Percentiles rank a stretch among this genome's conserved stretches.
phyloP scores from a whole-genome alignment of 2,113 vertebrate genomes.

The Otis tarda region DNA sequence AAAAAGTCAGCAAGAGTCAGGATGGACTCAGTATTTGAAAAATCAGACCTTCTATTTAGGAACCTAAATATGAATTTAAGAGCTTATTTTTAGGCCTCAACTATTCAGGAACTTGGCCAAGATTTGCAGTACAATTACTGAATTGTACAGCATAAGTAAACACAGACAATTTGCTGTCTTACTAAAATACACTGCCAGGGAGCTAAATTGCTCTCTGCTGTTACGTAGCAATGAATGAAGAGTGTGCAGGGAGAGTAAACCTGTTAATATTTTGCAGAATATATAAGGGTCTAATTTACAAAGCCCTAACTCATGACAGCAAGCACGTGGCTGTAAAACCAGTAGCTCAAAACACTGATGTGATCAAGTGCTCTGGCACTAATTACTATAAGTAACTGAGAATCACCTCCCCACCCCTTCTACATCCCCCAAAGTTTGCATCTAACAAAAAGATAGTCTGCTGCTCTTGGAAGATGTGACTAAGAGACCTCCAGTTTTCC shows the following conservation, averaged over 20 bases:
- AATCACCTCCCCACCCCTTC: neutral
- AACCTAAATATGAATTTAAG: neutral
- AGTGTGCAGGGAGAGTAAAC: neutral
- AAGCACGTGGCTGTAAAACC: neutral
- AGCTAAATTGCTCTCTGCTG: neutral
- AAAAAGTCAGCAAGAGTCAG: neutral
- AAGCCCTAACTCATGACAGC: neutral
- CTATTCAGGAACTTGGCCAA: neutral
- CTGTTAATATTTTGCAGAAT: neutral
- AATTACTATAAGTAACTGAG: neutral
- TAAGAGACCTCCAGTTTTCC: neutral
- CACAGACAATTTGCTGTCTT: neutral
- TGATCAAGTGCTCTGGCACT: neutral
- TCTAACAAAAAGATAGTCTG: neutral
- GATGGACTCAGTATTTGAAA: neutral
- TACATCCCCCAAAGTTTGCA: neutral
- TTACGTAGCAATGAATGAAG: neutral
- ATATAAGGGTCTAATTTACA: neutral
- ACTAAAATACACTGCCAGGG: neutral
- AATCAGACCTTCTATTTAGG: neutral
- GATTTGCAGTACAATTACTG: neutral
- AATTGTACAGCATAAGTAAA: constrained; percentile 1
- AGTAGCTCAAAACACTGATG: neutral
- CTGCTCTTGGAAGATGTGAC: neutral
- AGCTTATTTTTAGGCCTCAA: neutral